Evolutionary conservation across 2,888 invertebrate genomes (phyloP).

Genomic region (Thysanoteuthis rhombus): DNA sequence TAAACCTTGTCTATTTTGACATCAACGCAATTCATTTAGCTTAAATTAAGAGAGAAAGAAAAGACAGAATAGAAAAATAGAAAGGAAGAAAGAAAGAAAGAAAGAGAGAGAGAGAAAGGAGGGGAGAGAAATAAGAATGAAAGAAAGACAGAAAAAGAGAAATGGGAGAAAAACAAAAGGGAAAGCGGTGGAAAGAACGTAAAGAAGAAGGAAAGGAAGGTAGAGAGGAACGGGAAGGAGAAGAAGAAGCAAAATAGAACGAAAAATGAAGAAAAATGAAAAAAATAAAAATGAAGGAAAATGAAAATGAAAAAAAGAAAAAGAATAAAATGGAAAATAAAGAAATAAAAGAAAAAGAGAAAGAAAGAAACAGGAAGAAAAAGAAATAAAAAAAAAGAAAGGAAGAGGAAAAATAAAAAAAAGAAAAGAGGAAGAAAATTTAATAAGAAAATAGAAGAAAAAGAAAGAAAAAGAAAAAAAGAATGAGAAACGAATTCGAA

Average conservation of each 20-base stretch:
- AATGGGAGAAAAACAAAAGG: not conserved
- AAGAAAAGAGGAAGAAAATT: not conserved
- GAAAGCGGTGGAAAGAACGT: not conserved
- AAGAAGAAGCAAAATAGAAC: not conserved
- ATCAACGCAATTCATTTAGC: too few species aligned
- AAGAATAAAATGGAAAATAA: not conserved
- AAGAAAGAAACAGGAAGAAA: not conserved
- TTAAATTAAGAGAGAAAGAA: not conserved
- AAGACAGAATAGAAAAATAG: not conserved
- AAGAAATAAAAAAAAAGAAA: not conserved
- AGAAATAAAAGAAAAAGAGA: too few species aligned
- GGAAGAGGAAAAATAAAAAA: not conserved
- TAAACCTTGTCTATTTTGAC: too few species aligned
- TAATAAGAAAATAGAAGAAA: not conserved
- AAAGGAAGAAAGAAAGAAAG: not conserved
- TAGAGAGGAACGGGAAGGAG: not conserved
- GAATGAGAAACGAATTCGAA: too few species aligned
- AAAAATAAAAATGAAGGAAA: not conserved
- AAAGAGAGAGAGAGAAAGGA: not conserved
- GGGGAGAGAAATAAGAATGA: not conserved
- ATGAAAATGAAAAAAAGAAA: not conserved
- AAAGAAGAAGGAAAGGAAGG: not conserved
- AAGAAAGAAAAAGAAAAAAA: not conserved
- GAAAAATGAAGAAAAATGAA: fast-evolving
- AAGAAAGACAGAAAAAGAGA: not conserved